Conservation (phyloP, 2,797 vertebrate genomes). For the Chanos chanos region DNA sequence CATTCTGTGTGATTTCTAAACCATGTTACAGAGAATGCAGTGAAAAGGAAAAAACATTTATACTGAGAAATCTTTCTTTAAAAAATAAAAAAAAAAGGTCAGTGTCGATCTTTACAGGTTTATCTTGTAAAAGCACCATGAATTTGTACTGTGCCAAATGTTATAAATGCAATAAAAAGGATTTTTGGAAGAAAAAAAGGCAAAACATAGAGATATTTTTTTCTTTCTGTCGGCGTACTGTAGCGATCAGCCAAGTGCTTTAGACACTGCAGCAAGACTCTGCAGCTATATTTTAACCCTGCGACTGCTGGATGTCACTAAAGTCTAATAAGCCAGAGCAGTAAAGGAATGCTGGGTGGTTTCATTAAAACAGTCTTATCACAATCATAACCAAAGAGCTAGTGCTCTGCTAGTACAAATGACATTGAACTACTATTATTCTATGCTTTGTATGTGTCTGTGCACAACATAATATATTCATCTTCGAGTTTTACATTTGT, state of each 20-base stretch:
- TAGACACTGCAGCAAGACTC: conserved; percentile 84
- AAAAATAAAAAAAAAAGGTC: conserved; percentile 71
- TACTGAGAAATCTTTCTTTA: conserved; percentile 83
- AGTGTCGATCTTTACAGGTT: conserved; percentile 85
- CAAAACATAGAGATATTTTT: conserved; percentile 51
- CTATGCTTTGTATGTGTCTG: too few species aligned
- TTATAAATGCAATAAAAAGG: conserved; percentile 94
- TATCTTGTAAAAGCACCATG: conserved; percentile 86
- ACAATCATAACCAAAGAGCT: too few species aligned
- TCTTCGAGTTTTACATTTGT: too few species aligned
- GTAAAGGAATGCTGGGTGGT: not conserved
- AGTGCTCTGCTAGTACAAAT: too few species aligned
- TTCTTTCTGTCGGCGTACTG: conserved; percentile 61
- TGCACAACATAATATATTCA: too few species aligned
- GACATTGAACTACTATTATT: too few species aligned
- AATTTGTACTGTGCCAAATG: conserved; percentile 96
- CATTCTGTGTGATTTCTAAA: conserved; percentile 83
- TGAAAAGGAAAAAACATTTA: conserved; percentile 78
- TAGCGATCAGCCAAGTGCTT: conserved; percentile 74
- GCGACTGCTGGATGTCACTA: conserved; percentile 60
- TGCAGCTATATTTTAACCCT: conserved; percentile 84
- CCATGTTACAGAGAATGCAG: conserved; percentile 80
- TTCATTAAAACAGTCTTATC: not conserved
- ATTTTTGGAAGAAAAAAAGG: conserved; percentile 74
- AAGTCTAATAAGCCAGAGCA: conserved; percentile 63